Evolutionary conservation across 2,797 vertebrate genomes (phyloP).

Genomic region (Phylloscopus collybita): DNA sequence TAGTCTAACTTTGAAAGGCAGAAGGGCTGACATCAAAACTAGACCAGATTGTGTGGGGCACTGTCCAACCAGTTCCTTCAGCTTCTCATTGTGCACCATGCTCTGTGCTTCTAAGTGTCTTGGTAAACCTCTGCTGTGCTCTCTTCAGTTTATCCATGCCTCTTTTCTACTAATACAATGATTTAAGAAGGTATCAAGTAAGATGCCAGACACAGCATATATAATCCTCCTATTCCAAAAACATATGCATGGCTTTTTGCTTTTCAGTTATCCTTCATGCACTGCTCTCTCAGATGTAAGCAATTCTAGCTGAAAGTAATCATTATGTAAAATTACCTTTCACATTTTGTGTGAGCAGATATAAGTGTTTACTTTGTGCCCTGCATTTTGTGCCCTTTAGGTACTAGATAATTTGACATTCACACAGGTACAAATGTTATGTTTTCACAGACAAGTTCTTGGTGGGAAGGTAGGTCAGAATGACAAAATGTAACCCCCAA

Average conservation of each 20-base stretch:
- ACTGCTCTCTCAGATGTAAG: background rate
- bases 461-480: background rate
- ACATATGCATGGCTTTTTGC: background rate
- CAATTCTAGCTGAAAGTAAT: background rate
- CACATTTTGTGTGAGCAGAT: background rate
- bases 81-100: background rate
- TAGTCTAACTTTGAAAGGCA: background rate
- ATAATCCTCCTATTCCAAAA: background rate
- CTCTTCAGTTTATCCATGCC: background rate
- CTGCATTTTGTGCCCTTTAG: background rate
- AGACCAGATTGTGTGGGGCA: fast-evolving
- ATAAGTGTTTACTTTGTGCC: background rate
- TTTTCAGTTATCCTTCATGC: background rate
- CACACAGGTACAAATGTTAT: background rate
- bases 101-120: background rate
- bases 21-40: background rate
- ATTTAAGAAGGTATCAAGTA: background rate
- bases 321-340: background rate
- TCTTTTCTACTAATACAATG: background rate
- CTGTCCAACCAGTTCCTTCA: background rate
- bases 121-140: background rate
- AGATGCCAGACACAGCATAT: background rate
- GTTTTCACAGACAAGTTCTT: background rate
- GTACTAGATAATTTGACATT: background rate
- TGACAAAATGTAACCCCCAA: background rate